Evolutionary conservation across 2,888 invertebrate genomes (phyloP), one percentile per base, ranked within the genome.

Genomic region (Drosophila neutralis): DNA sequence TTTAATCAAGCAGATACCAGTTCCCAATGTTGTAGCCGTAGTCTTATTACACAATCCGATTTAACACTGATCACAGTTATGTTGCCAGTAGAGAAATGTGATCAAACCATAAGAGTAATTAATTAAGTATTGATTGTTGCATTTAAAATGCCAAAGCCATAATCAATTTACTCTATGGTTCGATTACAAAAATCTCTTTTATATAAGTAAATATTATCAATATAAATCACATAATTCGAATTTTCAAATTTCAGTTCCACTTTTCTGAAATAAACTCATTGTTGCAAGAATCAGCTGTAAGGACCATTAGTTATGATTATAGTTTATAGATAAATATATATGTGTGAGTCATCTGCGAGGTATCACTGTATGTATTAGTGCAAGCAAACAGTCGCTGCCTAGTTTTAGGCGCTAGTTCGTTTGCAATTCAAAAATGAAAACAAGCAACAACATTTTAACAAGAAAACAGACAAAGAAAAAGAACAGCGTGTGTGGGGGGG

Each of bases 381-480:
- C n/a, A 76, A 18, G 54, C 45, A n/a, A 76, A 75, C 57, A 68
- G 58, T 57, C 51, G 83, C 68, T 84, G 89, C 84, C 87, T 83
- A 87, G 78, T 89, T 83, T 83, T 69, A 49, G 70, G 73, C 53
- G 83, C 58, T 24, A 31, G 29, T 45, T 45, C 56, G 58, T 65
- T 51, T 67, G 60, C 60, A 82, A 82, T 57, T 68, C 52, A 67
- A 66, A 57, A 66, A 63, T 54, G 11, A 36, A 48, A 21, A n/a
- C 10, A 42, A 42, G 18, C 49, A 56, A 27, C 54, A 68, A 40
- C 35, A 72, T 31, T 54, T 40, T 13, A 11, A 31, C 40, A 36
- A 11, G 31, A 57, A 53, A 35, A 45, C 36, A 58, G 11, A 27
- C 38, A 15, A 52, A 40, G 18, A 33, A 33, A 24, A 24, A 38